Conservation (phyloP, 2,888 invertebrate genomes). For the Lasius platythorax region DNA sequence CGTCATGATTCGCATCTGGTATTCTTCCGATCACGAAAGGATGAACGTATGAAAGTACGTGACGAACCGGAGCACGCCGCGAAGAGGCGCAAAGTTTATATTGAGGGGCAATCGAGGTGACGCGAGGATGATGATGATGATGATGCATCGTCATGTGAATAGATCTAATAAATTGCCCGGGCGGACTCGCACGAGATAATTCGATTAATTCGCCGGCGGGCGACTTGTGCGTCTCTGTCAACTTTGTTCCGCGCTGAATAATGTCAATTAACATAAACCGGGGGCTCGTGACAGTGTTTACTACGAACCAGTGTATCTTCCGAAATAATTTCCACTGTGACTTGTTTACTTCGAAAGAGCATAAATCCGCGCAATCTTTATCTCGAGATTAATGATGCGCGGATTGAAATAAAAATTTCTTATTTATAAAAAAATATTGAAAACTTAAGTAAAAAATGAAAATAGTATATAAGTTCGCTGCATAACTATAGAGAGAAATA, state of each 20-base stretch:
- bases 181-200: constrained; percentile 42
- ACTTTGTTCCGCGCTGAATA: constrained; percentile 37
- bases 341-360: background rate
- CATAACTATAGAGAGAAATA: background rate
- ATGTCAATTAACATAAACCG: constrained; percentile 43
- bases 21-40: constrained; percentile 6
- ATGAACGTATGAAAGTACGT: constrained; percentile 11
- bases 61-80: constrained; percentile 5
- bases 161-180: constrained; percentile 47
- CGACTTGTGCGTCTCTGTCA: background rate
- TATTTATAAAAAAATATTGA: background rate
- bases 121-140: background rate
- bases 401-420: background rate
- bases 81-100: background rate
- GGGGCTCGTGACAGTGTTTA: constrained; percentile 26
- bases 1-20: background rate
- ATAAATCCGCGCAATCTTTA: background rate
- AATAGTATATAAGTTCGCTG: background rate
- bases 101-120: constrained; percentile 41
- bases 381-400: background rate
- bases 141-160: constrained; percentile 41
- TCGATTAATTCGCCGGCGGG: constrained; percentile 48
- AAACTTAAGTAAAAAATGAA: background rate
- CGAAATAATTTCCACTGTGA: background rate
- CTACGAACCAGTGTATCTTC: background rate